Evolutionary conservation across 2,888 invertebrate species (phyloP).

Genomic region (Sericinus montela): DNA sequence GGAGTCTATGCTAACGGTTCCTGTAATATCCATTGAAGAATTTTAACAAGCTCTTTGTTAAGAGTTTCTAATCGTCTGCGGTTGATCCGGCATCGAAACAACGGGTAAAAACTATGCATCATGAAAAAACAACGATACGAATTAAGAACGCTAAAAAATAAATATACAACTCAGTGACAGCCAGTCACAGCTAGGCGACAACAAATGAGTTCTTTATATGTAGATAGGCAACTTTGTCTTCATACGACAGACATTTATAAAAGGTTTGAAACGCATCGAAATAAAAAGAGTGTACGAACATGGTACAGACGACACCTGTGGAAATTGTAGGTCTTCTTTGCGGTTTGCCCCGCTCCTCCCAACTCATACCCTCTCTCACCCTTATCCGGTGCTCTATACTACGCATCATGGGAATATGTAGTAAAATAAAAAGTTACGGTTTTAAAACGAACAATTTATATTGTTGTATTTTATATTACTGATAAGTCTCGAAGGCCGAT

Average conservation of each 20-base stretch:
- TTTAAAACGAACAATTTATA: too few species aligned
- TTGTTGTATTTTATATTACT: too few species aligned
- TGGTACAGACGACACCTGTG: slow-evolving; percentile 64
- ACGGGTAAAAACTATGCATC: slow-evolving; percentile 23
- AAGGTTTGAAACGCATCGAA: slow-evolving; percentile 32
- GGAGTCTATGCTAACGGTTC: slow-evolving; percentile 26
- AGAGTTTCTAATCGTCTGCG: slow-evolving; percentile 36
- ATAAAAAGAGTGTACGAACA: slow-evolving; percentile 49
- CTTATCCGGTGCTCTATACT: slow-evolving; percentile 19
- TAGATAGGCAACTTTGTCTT: not conserved
- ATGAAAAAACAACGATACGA: slow-evolving; percentile 1
- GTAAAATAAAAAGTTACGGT: too few species aligned
- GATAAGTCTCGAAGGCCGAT: too few species aligned
- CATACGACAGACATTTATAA: not conserved
- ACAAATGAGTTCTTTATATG: too few species aligned
- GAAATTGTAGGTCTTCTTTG: slow-evolving; percentile 71
- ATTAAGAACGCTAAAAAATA: slow-evolving; percentile 2
- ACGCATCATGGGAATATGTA: slow-evolving; percentile 13
- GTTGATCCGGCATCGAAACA: slow-evolving; percentile 22
- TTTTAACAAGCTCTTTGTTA: slow-evolving; percentile 74
- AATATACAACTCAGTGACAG: not conserved
- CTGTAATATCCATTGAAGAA: slow-evolving; percentile 44
- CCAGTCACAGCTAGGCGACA: not conserved
- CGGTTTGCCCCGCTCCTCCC: slow-evolving; percentile 39
- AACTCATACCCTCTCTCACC: slow-evolving; percentile 26